phyloP scores from a whole-genome alignment of 2,797 vertebrate genomes.

The Mareca penelope region DNA sequence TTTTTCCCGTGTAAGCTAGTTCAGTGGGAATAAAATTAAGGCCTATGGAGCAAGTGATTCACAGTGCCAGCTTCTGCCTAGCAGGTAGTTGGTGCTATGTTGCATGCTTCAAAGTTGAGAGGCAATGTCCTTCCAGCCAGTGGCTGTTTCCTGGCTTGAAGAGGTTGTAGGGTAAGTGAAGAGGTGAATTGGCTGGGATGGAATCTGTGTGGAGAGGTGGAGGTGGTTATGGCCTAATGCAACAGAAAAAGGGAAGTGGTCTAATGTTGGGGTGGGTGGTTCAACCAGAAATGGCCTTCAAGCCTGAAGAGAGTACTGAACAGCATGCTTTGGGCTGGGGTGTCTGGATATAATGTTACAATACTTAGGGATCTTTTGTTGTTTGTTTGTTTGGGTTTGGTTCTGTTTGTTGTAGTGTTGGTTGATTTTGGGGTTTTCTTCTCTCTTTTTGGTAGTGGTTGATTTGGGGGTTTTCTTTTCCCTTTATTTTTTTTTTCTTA shows the following conservation, averaged over 20 bases:
- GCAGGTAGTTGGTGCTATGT: neutral
- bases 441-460: no score
- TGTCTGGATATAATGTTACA: neutral
- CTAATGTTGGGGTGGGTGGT: neutral
- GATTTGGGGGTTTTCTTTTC: no score
- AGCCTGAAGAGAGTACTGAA: neutral
- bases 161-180: neutral
- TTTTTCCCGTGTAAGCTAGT: neutral
- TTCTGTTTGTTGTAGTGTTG: no score
- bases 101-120: neutral
- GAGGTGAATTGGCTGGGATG: neutral
- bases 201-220: neutral
- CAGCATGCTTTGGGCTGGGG: neutral
- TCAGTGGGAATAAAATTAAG: neutral
- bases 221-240: neutral
- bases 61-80: neutral
- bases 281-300: constrained; percentile 38
- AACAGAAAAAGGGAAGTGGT: constrained; percentile 37
- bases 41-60: neutral
- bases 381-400: neutral
- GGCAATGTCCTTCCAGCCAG: neutral
- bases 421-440: no score
- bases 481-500: neutral
- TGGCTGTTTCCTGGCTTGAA: neutral
- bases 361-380: neutral